Conservation (phyloP, 2,888 invertebrate genomes). For the Periphyllus acericola region DNA sequence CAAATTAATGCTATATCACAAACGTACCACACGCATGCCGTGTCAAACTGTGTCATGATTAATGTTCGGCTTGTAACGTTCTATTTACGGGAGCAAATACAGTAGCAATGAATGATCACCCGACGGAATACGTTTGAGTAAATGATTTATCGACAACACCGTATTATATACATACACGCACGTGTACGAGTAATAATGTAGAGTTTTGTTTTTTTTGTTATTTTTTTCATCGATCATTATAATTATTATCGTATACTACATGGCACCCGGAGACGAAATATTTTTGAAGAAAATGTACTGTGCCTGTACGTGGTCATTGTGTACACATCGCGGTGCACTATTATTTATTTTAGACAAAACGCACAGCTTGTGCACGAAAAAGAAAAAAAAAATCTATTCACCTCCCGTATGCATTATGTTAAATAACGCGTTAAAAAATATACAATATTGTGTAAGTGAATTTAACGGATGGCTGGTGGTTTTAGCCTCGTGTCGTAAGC, state of each 20-base stretch:
- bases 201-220: neutral
- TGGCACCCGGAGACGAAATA: neutral
- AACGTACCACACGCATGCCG: neutral
- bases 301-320: too few relatives aligned
- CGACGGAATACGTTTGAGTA: conserved; percentile 6
- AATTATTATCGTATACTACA: neutral
- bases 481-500: neutral
- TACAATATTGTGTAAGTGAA: neutral
- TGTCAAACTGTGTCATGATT: conserved; percentile 34
- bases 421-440: neutral
- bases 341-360: neutral
- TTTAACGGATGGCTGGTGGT: neutral
- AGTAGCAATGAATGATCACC: conserved; percentile 48
- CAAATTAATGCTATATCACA: neutral
- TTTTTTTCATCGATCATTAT: neutral
- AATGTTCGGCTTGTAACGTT: conserved; percentile 35
- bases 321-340: neutral
- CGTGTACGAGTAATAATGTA: neutral
- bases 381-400: too few relatives aligned
- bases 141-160: conserved; percentile 29
- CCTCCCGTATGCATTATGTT: neutral
- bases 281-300: neutral
- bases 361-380: too few relatives aligned
- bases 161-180: too few relatives aligned
- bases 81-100: conserved; percentile 30